Evolutionary conservation across 2,797 vertebrate species (phyloP).

Genomic region (Euphonia xanthogaster): DNA sequence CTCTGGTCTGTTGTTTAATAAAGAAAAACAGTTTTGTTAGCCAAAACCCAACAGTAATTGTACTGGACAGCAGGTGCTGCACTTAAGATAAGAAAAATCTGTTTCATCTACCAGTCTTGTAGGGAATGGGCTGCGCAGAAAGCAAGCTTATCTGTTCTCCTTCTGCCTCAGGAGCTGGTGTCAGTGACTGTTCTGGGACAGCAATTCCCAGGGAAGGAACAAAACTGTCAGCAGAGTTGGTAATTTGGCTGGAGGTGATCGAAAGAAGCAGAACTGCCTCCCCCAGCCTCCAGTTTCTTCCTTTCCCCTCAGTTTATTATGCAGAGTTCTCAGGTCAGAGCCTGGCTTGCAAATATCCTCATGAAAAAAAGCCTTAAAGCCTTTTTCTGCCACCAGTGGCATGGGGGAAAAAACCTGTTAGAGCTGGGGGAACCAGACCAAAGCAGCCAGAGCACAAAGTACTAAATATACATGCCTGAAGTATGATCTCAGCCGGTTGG

Average conservation of each 20-base stretch:
- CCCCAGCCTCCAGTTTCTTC: neutral
- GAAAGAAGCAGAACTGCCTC: neutral
- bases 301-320: neutral
- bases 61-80: constrained; percentile 2
- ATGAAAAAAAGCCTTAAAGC: neutral
- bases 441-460: neutral
- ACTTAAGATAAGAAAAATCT: neutral
- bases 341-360: neutral
- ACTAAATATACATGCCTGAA: neutral
- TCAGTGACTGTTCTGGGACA: neutral
- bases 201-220: neutral
- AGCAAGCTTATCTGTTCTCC: neutral
- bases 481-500: neutral
- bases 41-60: neutral
- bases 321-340: neutral
- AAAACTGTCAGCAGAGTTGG: neutral
- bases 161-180: neutral
- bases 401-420: neutral
- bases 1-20: neutral
- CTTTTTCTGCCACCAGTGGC: neutral
- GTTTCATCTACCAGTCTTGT: neutral
- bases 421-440: neutral
- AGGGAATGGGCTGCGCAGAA: neutral
- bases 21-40: neutral
- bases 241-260: neutral